These are phyloP conservation scores for Congeria kusceri DNA, from an alignment of 2,888 invertebrate species.

Conservation along the genomic window DNA sequence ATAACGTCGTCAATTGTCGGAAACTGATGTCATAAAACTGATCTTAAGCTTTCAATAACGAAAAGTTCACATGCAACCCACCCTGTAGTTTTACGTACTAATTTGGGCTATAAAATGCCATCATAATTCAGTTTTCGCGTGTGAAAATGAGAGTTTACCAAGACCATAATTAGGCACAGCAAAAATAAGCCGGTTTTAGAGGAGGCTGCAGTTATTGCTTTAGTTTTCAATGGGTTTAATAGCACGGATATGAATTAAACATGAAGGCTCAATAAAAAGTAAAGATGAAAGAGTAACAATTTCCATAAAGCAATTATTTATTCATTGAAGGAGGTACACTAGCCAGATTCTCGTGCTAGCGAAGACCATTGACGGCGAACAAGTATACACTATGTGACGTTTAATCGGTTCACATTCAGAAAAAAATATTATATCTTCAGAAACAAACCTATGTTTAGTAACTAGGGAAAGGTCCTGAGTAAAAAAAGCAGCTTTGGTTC, in stretches of 20 bases:
- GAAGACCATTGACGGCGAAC: too few species aligned
- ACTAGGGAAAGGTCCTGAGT: too few species aligned
- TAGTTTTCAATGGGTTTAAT: not conserved
- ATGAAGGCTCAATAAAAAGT: constrained; percentile 34
- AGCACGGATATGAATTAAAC: constrained; percentile 44
- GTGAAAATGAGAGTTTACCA: constrained; percentile 8
- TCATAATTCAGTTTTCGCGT: constrained; percentile 42
- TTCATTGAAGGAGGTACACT: not conserved
- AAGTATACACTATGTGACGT: too few species aligned
- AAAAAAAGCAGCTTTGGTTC: too few species aligned
- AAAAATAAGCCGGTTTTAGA: too few species aligned
- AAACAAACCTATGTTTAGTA: too few species aligned
- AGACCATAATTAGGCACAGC: too few species aligned
- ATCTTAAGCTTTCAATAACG: not conserved
- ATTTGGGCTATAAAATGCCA: constrained; percentile 34
- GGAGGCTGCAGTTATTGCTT: too few species aligned
- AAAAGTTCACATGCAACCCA: not conserved
- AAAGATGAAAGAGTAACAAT: constrained; percentile 34
- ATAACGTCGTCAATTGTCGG: not conserved
- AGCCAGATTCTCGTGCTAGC: too few species aligned
- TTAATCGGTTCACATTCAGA: too few species aligned
- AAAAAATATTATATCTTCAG: too few species aligned
- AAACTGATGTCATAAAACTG: constrained; percentile 11
- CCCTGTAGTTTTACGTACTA: constrained; percentile 3
- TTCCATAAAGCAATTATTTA: constrained; percentile 43